phyloP scores from a whole-genome alignment of 2,797 vertebrate genomes.

The Brachyrhaphis roseni region DNA sequence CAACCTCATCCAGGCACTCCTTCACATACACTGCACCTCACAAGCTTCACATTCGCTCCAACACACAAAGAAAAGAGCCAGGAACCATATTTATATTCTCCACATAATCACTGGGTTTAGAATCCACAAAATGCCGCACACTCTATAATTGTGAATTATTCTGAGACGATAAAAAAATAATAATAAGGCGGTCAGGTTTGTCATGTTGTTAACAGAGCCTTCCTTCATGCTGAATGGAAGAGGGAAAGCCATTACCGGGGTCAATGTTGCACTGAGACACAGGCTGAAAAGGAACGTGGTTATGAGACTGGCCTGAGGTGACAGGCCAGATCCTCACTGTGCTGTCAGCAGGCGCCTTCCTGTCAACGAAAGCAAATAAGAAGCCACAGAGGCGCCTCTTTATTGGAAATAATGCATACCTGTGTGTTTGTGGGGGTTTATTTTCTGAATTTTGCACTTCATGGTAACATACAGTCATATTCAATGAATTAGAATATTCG shows the following conservation, averaged over 20 bases:
- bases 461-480: background rate
- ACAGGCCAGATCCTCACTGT: slow-evolving; percentile 55
- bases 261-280: slow-evolving; percentile 53
- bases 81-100: background rate
- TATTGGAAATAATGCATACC: background rate
- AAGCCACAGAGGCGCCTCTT: background rate
- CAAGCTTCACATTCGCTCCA: background rate
- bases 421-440: background rate
- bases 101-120: slow-evolving; percentile 9
- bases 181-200: background rate
- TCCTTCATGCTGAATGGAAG: slow-evolving; percentile 36
- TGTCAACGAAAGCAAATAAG: background rate
- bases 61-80: background rate
- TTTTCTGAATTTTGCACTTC: background rate
- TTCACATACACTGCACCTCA: background rate
- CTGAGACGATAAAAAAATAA: background rate
- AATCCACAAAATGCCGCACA: slow-evolving; percentile 7
- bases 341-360: background rate
- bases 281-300: slow-evolving; percentile 48
- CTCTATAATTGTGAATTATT: background rate
- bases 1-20: slow-evolving; percentile 36
- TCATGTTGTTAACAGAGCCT: slow-evolving; percentile 7
- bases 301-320: slow-evolving; percentile 68
- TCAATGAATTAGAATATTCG: background rate
- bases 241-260: slow-evolving; percentile 57